Percentiles rank a stretch among this genome's conserved stretches.
These are phyloP conservation scores for Oceanodroma leucorhoa DNA, from an alignment of 2,797 vertebrate genomes.

Conservation along the genomic window DNA sequence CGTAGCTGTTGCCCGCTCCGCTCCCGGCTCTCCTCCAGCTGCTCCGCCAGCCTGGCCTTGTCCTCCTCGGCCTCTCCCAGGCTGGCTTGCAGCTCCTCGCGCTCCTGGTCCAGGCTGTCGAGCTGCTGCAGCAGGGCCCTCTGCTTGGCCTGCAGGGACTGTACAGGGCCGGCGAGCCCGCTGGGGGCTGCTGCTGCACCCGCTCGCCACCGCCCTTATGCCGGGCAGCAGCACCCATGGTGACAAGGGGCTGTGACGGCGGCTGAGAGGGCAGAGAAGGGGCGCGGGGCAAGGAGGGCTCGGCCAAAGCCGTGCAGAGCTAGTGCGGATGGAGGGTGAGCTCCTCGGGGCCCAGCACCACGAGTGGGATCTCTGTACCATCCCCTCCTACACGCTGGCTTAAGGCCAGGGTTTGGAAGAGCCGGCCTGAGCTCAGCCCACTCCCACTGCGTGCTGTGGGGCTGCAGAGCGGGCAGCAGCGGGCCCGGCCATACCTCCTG, in stretches of 20 bases:
- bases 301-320: background rate
- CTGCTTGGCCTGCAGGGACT: constrained; percentile 90
- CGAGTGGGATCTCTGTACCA: background rate
- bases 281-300: background rate
- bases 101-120: constrained; percentile 80
- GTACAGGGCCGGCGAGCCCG: background rate
- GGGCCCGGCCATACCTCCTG: constrained; percentile 79
- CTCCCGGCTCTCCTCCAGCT: constrained; percentile 68
- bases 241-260: background rate
- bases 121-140: constrained; percentile 80
- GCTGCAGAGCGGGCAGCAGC: background rate
- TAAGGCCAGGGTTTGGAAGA: background rate
- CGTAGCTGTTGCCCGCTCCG: constrained; percentile 64
- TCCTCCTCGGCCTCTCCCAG: constrained; percentile 75
- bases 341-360: background rate
- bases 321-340: background rate
- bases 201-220: accelerated
- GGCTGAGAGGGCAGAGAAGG: background rate
- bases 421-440: accelerated
- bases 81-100: constrained; percentile 77
- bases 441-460: background rate
- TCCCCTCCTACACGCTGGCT: too few species aligned
- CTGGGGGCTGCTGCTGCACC: background rate
- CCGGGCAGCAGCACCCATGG: accelerated
- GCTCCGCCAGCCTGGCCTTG: constrained; percentile 53